A percentile compares a stretch with the other conserved stretches of the same genome.
Evolutionary conservation across 2,113 vertebrate genomes (phyloP).

Genomic region (Rhineura floridana): DNA sequence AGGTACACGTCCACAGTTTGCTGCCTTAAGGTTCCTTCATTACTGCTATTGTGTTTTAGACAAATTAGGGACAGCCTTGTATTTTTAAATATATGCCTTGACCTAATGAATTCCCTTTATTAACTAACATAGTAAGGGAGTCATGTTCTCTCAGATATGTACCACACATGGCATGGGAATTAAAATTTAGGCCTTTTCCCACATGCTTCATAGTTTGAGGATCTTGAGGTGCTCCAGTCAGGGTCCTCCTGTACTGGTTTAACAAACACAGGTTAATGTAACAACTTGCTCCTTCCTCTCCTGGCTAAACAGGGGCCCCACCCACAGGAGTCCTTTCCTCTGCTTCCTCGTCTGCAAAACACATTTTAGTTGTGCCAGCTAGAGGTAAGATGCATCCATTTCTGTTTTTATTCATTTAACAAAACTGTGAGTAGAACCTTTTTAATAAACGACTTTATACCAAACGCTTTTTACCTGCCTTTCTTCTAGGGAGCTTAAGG

Average conservation of each 20-base stretch:
- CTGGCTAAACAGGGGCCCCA: background rate
- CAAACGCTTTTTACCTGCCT: background rate
- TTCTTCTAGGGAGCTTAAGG: background rate
- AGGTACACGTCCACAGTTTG: background rate
- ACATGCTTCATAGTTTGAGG: background rate
- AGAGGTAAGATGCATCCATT: background rate
- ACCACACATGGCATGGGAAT: background rate
- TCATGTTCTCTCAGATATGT: background rate
- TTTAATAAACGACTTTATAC: background rate
- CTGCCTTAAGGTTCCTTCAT: background rate
- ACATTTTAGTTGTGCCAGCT: background rate
- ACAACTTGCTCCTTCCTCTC: background rate
- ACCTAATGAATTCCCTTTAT: background rate
- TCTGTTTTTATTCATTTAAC: too few species aligned
- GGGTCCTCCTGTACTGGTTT: background rate
- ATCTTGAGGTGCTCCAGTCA: background rate
- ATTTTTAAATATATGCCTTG: background rate
- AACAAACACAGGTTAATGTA: background rate
- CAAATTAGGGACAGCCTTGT: background rate
- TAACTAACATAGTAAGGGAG: background rate
- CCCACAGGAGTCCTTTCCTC: background rate
- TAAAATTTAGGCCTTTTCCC: too few species aligned
- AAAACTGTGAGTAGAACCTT: too few species aligned
- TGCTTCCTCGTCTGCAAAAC: too few species aligned
- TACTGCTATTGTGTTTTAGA: background rate